Evolutionary conservation across 1,140 invertebrate species (phyloP), one percentile per base, ranked within the genome.

Genomic region (Papilio helenus): DNA sequence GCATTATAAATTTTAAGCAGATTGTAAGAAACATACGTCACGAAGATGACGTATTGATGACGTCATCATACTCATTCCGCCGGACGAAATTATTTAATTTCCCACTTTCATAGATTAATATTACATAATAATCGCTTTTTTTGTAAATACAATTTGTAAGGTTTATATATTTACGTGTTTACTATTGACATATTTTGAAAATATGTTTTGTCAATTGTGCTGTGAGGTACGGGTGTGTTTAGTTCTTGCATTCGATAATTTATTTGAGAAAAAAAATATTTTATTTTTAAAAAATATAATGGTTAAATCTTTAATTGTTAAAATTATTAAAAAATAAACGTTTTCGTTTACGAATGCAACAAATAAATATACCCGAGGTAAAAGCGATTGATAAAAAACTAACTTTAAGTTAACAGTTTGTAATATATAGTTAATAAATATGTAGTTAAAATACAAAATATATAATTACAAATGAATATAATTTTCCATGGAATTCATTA

Each of bases 121-220:
- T 84, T 83, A 86, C 87, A 88, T 85, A 89, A 87, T 88, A 91
- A 77, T 90, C 79, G 90, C 88, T 92, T 93, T 92, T 91, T 92
- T 91, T 94, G 91, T 94, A 94, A 92, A 94, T 94, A 94, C 90
- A 92, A 89, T 89, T 85, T 91, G 81, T 93, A 93, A 93, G 90
- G 88, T 92, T 90, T 92, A 92, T 89, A 65, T 79, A 84, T 86
- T 91, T 93, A 92, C 87, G 89, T 93, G 89, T 93, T 92, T 92
- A 93, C 86, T 91, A 91, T 93, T 88, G 86, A 92, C 90, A 94
- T 94, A 93, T 94, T 93, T 94, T 89, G 91, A 94, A 94, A 94
- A 93, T 93, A 93, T 93, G 93, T 93, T 94, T 94, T 94, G 90
- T 94, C 93, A 92, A 93, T 94, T 94, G 93, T 92, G 92, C 91